Percentiles rank a stretch among this genome's conserved stretches.
Conservation (phyloP, 2,888 invertebrate genomes). For the Schrankia costaestrigalis region DNA sequence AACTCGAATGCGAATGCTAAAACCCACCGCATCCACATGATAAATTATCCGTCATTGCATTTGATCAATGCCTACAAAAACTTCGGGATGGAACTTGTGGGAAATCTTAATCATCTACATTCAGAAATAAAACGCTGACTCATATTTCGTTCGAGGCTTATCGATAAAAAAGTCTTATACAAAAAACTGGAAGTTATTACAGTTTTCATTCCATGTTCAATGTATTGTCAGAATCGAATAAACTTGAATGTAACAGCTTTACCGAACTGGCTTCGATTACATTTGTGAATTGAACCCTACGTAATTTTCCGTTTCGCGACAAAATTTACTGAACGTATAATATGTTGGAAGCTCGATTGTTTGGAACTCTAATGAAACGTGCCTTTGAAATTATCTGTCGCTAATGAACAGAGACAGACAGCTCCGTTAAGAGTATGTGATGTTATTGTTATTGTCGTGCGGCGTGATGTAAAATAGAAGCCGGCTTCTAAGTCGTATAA, state of each 20-base stretch:
- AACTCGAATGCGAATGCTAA: no score
- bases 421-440: conserved; percentile 41
- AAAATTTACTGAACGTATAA: no score
- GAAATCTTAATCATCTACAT: conserved; percentile 41
- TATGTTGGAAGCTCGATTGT: no score
- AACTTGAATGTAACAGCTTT: no score
- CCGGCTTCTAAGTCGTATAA: conserved; percentile 73
- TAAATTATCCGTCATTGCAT: conserved; percentile 32
- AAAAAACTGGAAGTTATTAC: no score
- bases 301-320: conserved; percentile 41
- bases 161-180: not conserved
- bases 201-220: no score
- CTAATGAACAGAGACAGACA: conserved; percentile 35
- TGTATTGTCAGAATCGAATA: no score
- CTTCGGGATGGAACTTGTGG: conserved; percentile 32
- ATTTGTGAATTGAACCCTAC: conserved; percentile 37
- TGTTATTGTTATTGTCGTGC: conserved; percentile 65
- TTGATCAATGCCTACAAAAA: conserved; percentile 39
- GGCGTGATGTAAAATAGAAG: conserved; percentile 50
- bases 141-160: conserved; percentile 10
- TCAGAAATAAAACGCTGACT: not conserved
- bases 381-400: conserved; percentile 14
- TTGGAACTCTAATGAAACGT: not conserved
- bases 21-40: conserved; percentile 17
- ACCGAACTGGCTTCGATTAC: conserved; percentile 33